Evolutionary conservation across 2,113 vertebrate species (phyloP).

Genomic region (Poicephalus gulielmi): DNA sequence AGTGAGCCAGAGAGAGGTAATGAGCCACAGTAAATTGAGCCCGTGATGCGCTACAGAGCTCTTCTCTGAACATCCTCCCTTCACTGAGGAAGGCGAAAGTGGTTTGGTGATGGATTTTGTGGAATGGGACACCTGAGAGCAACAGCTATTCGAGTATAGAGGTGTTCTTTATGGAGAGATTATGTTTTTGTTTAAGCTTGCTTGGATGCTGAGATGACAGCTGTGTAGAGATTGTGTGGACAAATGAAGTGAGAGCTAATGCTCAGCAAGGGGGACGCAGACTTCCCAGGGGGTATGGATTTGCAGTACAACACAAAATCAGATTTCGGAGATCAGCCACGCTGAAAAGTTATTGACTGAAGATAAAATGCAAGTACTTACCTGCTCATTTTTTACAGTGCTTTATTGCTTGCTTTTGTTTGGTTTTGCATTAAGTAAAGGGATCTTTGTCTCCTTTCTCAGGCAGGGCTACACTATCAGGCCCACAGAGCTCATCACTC

Average conservation of each 20-base stretch:
- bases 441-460: background rate
- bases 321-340: slow-evolving; percentile 44
- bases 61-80: background rate
- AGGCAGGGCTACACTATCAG: background rate
- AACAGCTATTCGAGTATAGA: background rate
- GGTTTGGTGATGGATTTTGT: background rate
- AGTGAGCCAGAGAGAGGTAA: background rate
- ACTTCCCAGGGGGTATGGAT: slow-evolving; percentile 36
- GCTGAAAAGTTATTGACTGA: slow-evolving; percentile 57
- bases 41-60: background rate
- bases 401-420: slow-evolving; percentile 48
- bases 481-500: background rate
- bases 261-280: slow-evolving; percentile 12
- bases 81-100: background rate
- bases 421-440: slow-evolving; percentile 5
- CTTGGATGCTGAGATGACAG: background rate
- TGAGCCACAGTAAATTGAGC: background rate
- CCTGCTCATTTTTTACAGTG: slow-evolving; percentile 46
- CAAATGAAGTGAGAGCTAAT: slow-evolving; percentile 35
- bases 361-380: slow-evolving; percentile 46
- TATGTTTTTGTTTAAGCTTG: slow-evolving; percentile 30
- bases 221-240: background rate
- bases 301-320: slow-evolving; percentile 31
- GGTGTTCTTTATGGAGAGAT: background rate
- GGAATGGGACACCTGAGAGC: background rate